Percentiles rank a stretch among this genome's conserved stretches.
These are phyloP conservation scores for Mylabris sibirica DNA, from an alignment of 2,888 invertebrate genomes.

Conservation along the genomic window DNA sequence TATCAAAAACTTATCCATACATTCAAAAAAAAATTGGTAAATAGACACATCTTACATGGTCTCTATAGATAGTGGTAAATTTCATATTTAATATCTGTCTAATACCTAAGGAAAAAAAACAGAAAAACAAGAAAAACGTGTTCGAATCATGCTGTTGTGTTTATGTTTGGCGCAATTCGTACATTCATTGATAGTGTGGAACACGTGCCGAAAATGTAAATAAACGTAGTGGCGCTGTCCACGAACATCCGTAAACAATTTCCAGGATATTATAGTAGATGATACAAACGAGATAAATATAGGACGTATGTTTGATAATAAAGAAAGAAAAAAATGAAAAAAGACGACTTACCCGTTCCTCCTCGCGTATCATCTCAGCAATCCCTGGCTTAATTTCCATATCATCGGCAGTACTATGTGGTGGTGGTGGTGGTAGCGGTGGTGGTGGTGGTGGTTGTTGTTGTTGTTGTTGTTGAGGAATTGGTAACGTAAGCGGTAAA, in stretches of 20 bases:
- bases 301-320: background rate
- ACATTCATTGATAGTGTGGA: slow-evolving; percentile 30
- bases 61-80: too few species aligned
- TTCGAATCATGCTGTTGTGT: background rate
- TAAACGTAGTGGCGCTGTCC: slow-evolving; percentile 35
- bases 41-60: background rate
- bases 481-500: slow-evolving; percentile 57
- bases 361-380: slow-evolving; percentile 96
- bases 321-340: slow-evolving; percentile 2
- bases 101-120: too few species aligned
- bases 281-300: slow-evolving; percentile 2
- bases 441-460: slow-evolving; percentile 39
- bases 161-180: slow-evolving; percentile 13
- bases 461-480: slow-evolving; percentile 46
- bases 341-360: slow-evolving; percentile 85
- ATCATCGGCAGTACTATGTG: slow-evolving; percentile 68
- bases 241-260: slow-evolving; percentile 36
- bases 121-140: background rate
- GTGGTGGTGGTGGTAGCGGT: slow-evolving; percentile 50
- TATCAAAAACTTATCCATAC: background rate
- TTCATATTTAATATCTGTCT: too few species aligned
- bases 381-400: slow-evolving; percentile 93
- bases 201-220: slow-evolving; percentile 45
- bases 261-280: slow-evolving; percentile 14
- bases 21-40: background rate